phyloP scores from a whole-genome alignment of 1,140 invertebrate genomes.

The Cotesia typhae region DNA sequence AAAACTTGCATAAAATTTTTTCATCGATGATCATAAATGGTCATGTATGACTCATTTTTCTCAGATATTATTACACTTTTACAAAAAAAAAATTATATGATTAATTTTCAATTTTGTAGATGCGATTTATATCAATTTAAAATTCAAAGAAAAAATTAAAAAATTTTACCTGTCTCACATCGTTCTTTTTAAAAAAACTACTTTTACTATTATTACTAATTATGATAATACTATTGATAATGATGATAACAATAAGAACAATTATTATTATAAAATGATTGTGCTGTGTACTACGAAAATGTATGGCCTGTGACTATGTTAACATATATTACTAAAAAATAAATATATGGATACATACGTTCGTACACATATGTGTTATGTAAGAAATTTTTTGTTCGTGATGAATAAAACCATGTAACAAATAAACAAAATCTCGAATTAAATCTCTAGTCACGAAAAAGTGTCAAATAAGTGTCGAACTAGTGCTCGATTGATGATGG shows the following conservation, averaged over 20 bases:
- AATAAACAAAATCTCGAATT: neutral
- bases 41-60: no score
- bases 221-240: constrained; percentile 42
- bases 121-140: no score
- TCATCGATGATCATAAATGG: no score
- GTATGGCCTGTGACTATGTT: constrained; percentile 64
- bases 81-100: no score
- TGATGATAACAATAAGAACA: constrained; percentile 54
- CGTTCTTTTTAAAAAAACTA: no score
- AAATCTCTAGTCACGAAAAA: constrained; percentile 2
- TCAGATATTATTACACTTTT: no score
- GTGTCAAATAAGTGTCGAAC: constrained; percentile 25
- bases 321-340: constrained; percentile 50
- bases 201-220: no score
- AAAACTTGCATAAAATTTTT: no score
- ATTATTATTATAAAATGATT: constrained; percentile 61
- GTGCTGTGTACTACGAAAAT: constrained; percentile 66
- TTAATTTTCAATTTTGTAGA: no score
- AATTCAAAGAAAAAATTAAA: no score
- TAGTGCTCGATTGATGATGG: constrained; percentile 27
- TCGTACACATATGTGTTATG: constrained; percentile 54
- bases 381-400: constrained; percentile 56
- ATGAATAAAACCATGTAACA: neutral
- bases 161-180: no score
- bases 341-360: constrained; percentile 38